phyloP scores from a whole-genome alignment of 2,797 vertebrate genomes.

The Pangasius krempfi region DNA sequence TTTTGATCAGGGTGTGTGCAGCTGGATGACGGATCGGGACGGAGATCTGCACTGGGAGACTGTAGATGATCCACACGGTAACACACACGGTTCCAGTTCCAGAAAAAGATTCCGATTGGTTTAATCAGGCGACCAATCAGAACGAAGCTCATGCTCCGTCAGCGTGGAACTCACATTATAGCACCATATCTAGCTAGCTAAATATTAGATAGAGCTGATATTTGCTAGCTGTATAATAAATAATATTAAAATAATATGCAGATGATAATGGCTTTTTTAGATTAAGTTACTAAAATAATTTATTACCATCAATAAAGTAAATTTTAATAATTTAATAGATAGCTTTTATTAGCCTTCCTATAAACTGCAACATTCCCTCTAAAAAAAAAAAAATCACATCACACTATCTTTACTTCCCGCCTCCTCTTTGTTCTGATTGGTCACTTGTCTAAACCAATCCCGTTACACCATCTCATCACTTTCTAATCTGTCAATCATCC shows the following conservation, averaged over 20 bases:
- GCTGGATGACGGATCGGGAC: slow-evolving; percentile 83
- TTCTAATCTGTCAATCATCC: slow-evolving; percentile 17
- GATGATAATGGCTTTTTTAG: background rate
- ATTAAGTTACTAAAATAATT: background rate
- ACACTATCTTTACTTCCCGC: background rate
- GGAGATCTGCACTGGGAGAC: slow-evolving; percentile 83
- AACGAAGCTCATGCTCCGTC: background rate
- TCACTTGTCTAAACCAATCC: background rate
- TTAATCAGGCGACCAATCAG: background rate
- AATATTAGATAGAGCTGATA: background rate
- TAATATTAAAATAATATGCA: background rate
- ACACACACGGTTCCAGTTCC: slow-evolving; percentile 19
- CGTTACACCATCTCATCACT: background rate
- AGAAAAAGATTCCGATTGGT: background rate
- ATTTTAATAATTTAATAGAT: background rate
- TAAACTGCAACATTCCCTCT: background rate
- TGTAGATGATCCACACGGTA: slow-evolving; percentile 72
- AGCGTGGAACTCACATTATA: background rate
- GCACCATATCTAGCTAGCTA: background rate
- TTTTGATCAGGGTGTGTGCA: slow-evolving; percentile 84
- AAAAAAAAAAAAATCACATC: background rate
- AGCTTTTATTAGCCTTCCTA: background rate
- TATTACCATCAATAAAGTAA: background rate
- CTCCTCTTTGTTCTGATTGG: background rate
- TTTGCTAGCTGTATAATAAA: background rate